Evolutionary conservation across 1,140 invertebrate genomes (phyloP).

Genomic region (Drosophila repleta): DNA sequence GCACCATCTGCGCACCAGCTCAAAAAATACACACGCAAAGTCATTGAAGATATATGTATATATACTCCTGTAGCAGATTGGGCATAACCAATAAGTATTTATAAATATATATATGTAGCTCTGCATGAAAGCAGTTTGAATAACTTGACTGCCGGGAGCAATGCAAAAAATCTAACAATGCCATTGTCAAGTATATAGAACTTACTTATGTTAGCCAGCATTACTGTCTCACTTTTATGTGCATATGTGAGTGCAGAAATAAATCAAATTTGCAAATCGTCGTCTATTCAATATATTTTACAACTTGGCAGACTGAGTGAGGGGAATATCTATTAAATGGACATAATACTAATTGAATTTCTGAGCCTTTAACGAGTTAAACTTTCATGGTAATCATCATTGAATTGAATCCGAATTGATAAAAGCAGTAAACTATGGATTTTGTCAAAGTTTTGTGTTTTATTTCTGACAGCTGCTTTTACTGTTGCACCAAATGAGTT

Average conservation of each 20-base stretch:
- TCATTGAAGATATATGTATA: neutral
- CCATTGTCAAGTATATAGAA: neutral
- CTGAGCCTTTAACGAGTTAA: too few relatives aligned
- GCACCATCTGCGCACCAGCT: slow-evolving; percentile 35
- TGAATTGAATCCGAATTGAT: too few relatives aligned
- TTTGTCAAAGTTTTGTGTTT: too few relatives aligned
- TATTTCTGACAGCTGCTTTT: too few relatives aligned
- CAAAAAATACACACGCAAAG: slow-evolving; percentile 29
- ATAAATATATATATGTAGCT: slow-evolving; percentile 7
- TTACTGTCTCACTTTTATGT: neutral
- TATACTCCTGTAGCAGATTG: slow-evolving; percentile 5
- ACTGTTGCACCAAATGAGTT: too few relatives aligned
- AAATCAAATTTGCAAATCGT: neutral
- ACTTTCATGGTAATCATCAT: too few relatives aligned
- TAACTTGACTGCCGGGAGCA: neutral
- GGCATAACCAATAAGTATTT: slow-evolving; percentile 22
- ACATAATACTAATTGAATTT: neutral
- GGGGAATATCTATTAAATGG: too few relatives aligned
- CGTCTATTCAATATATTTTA: neutral
- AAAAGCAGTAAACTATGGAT: too few relatives aligned
- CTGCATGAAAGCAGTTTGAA: slow-evolving; percentile 2
- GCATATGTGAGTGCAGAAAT: neutral
- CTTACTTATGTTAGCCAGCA: neutral
- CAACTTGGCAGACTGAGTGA: neutral
- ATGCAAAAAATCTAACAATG: too few relatives aligned